Evolutionary conservation across 2,888 invertebrate species (phyloP).

Genomic region (Ornithoptera priamus): DNA sequence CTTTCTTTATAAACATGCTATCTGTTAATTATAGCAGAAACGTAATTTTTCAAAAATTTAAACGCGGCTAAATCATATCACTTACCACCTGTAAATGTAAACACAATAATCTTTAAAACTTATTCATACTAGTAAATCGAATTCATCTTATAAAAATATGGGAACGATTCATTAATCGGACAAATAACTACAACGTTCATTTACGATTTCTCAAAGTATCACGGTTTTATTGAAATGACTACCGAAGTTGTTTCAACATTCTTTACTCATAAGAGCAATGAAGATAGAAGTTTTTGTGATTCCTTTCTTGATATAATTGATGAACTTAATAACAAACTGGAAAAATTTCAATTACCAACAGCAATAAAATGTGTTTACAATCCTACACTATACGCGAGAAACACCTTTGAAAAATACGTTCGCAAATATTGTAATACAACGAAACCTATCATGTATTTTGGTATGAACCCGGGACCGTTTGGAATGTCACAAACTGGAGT

Average conservation of each 20-base stretch:
- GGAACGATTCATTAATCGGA: background rate
- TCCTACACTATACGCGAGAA: constrained; percentile 91
- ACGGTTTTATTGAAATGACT: constrained; percentile 39
- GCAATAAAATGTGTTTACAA: constrained; percentile 88
- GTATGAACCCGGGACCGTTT: constrained; percentile 98
- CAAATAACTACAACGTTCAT: background rate
- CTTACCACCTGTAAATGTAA: no score
- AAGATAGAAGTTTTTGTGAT: constrained; percentile 44
- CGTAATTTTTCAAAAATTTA: background rate
- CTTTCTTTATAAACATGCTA: background rate
- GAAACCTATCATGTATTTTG: constrained; percentile 90
- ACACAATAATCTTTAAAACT: background rate
- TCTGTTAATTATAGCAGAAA: background rate
- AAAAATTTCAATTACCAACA: constrained; percentile 67
- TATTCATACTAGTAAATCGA: background rate
- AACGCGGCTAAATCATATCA: background rate
- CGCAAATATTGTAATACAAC: constrained; percentile 83
- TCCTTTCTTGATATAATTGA: constrained; percentile 57
- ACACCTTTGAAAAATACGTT: constrained; percentile 88
- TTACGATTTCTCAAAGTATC: background rate
- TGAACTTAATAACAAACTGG: constrained; percentile 67
- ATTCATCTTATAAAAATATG: background rate
- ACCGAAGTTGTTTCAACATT: constrained; percentile 57
- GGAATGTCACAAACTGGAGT: constrained; percentile 98
- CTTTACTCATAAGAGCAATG: constrained; percentile 40